Evolutionary conservation across 2,888 invertebrate species (phyloP), one percentile per base, ranked within the genome.

Genomic region (Cheilosia urbana): DNA sequence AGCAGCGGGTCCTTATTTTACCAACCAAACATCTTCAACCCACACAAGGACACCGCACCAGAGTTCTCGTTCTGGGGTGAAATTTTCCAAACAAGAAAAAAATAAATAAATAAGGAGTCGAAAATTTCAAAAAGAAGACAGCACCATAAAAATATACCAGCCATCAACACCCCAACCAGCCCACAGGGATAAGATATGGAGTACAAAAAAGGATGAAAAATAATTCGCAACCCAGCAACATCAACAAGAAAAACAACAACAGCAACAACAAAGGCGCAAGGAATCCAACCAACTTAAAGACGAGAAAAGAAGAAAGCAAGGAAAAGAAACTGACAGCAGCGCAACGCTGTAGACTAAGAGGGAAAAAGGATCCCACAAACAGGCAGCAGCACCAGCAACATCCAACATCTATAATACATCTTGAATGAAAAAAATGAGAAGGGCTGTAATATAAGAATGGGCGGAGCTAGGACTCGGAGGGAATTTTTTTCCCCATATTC

Each of bases 381-480:
- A 37, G 17, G 19, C 27, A 19, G 37, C 17, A 34, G 42, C 45
- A 55, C 5, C 34, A 65, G 57, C 57, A 72, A 78, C 72, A 66
- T 62, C 65, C 76, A 45, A 51, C 81, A 69, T 81, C 63, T 57
- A 76, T 69, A 69, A 69, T 76, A 76, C 57, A 75, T 76, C 60
- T 66, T 57, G 57, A 80, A 78, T 58, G 80, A 71, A 83, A 73
- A 27, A 79, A 83, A 69, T 73, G 73, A 69, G 58, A 69, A 79
- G 83, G 69, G 80, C 75, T 84, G 80, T 73, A 80, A 84, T 80
- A 84, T 80, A 80, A 84, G 80, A 84, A 79, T 80, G 84, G 84
- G 84, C 84, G 84, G 84, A 84, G 84, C 75, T 42, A 84, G 84
- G 73, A 80, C 60, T 84, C 80, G 24, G n/a, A 71, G 40, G 47